Evolutionary conservation across 2,888 invertebrate genomes (phyloP).

Genomic region (Drosophila recens): DNA sequence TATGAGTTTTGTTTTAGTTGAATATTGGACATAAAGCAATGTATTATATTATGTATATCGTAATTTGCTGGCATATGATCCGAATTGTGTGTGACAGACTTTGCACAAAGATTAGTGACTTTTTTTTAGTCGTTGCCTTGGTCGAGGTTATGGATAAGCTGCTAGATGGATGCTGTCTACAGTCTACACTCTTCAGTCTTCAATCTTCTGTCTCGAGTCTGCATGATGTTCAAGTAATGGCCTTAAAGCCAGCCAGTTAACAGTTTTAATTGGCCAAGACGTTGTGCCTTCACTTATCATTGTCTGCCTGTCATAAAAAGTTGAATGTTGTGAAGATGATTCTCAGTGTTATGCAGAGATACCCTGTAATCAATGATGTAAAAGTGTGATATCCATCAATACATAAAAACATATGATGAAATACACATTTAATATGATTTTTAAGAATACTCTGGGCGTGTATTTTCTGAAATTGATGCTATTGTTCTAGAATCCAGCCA

Average conservation of each 20-base stretch:
- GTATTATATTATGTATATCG: constrained; percentile 25
- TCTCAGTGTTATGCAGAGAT: too few relatives aligned
- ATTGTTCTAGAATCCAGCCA: too few relatives aligned
- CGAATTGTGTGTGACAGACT: constrained; percentile 40
- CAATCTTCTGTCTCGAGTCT: constrained; percentile 8
- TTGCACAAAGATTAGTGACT: constrained; percentile 68
- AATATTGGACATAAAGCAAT: constrained; percentile 33
- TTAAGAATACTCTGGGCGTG: too few relatives aligned
- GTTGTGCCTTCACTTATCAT: constrained; percentile 20
- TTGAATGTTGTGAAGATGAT: too few relatives aligned
- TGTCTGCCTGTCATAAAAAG: background rate
- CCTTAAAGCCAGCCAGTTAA: constrained; percentile 47
- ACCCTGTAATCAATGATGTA: too few relatives aligned
- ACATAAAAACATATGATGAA: too few relatives aligned
- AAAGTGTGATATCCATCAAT: too few relatives aligned
- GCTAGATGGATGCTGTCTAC: constrained; percentile 28
- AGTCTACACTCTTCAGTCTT: constrained; percentile 6
- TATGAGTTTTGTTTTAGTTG: constrained; percentile 41
- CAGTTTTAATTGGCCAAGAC: constrained; percentile 38
- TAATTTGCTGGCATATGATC: constrained; percentile 42
- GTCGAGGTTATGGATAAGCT: constrained; percentile 11
- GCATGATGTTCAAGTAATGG: constrained; percentile 16
- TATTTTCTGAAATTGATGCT: too few relatives aligned
- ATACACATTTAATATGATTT: too few relatives aligned
- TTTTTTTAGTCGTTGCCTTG: constrained; percentile 63